Evolutionary conservation across 2,888 invertebrate genomes (phyloP), one percentile per base, ranked within the genome.

Genomic region (Leptinotarsa peninsularis): DNA sequence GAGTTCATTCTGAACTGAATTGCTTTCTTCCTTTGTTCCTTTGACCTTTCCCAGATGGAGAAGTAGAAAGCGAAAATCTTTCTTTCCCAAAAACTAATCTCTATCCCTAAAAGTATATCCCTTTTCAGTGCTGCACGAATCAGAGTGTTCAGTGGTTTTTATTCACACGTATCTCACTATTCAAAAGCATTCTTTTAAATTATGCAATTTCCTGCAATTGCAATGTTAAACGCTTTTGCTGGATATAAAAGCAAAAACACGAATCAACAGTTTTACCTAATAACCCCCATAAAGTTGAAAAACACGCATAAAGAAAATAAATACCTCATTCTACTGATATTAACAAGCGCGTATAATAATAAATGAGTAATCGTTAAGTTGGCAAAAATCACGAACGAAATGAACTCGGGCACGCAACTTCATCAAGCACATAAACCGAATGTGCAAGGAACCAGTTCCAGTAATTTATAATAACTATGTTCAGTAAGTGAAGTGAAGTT

Each of bases 191-290:
- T 15, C 15, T 23, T 58, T 15, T 21, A 23, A 58, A 58, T 58
- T 4, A 58, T 58, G 23, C 14, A 21, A 58, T 58, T 58, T 23
- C 21, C 58, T 58, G 3, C 18, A 23, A 27, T 5, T n/a, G 56
- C 56, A n/a, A n/a, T n/a, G 18, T 13, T 58, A 21, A 58, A 58
- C 15, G 14, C 21, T 58, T 58, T 58, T 58, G 14, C 23, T 58
- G 58, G 23, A 21, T 15, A 58, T 58, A 23, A 21, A 58, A 21
- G 17, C 33, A 43, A 63, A 58, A 58, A 58, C 58, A 58, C 58
- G 58, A 63, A 63, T 63, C 63, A 63, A 63, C 63, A 63, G 63
- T 63, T 63, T 33, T 63, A 7, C 63, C 33, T 63, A 63, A 63
- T 43, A 63, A 63, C 63, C n/a, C 43, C 5, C n/a, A 63, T 63